Conservation (phyloP, 2,113 vertebrate genomes). For the Anarrhichthys ocellatus region DNA sequence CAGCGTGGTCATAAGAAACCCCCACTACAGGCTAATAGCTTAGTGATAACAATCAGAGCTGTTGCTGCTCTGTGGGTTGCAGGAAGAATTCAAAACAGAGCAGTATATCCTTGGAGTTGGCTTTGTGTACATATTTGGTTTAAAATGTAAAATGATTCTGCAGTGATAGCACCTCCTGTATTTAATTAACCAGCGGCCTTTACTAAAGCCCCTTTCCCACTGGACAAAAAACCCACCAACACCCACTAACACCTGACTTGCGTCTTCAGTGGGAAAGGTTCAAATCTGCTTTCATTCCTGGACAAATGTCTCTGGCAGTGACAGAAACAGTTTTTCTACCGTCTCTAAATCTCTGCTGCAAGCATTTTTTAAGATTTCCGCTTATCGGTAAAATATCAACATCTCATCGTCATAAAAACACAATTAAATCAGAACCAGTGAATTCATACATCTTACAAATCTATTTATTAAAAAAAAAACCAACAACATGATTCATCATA, state of each 20-base stretch:
- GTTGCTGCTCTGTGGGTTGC: not conserved
- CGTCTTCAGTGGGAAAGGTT: not conserved
- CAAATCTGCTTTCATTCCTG: not conserved
- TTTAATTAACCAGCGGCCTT: no score
- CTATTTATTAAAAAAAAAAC: conserved; percentile 73
- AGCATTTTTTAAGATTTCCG: no score
- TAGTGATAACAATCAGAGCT: not conserved
- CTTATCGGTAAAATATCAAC: no score
- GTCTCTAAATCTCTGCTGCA: no score
- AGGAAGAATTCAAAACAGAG: not conserved
- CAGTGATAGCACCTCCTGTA: no score
- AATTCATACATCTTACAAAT: conserved; percentile 67
- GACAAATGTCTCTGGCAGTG: not conserved
- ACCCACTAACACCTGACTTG: not conserved
- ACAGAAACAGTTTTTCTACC: no score
- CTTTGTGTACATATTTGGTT: no score
- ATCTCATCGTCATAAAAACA: not conserved
- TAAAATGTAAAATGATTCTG: no score
- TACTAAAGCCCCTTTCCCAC: no score
- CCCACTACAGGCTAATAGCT: not conserved
- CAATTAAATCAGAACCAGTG: not conserved
- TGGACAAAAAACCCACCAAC: not conserved
- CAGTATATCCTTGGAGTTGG: no score
- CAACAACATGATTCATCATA: conserved; percentile 53
- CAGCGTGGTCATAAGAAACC: not conserved